phyloP scores from a whole-genome alignment of 2,113 vertebrate genomes.

The Ailuropoda melanoleuca region DNA sequence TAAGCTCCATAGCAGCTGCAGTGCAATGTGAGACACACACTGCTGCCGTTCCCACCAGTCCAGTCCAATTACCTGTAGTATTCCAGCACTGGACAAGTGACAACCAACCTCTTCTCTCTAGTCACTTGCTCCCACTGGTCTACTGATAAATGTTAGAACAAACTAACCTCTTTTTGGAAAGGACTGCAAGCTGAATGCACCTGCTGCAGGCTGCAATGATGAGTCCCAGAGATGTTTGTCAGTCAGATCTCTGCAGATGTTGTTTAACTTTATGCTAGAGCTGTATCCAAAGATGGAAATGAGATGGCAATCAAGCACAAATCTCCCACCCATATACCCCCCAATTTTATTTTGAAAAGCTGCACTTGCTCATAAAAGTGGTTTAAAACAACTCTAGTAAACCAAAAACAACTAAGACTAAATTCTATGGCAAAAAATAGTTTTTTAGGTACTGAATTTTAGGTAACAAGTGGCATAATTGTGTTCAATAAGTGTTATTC shows the following conservation, averaged over 20 bases:
- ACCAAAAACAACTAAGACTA: constrained; percentile 34
- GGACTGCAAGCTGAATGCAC: constrained; percentile 77
- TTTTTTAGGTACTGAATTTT: constrained; percentile 29
- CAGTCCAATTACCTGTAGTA: constrained; percentile 90
- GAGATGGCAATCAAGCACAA: constrained; percentile 71
- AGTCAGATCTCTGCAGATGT: constrained; percentile 83
- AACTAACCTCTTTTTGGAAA: constrained; percentile 78
- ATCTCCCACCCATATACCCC: constrained; percentile 48
- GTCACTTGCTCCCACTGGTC: constrained; percentile 78
- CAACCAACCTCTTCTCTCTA: constrained; percentile 76
- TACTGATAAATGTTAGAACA: constrained; percentile 75
- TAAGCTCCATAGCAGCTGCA: constrained; percentile 89
- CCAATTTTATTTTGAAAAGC: constrained; percentile 60
- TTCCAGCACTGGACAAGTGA: constrained; percentile 84
- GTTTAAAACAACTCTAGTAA: constrained; percentile 61
- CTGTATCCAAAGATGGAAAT: constrained; percentile 81
- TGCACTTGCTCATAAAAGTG: constrained; percentile 63
- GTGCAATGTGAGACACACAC: constrained; percentile 86
- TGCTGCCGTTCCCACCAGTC: constrained; percentile 81
- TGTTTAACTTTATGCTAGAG: constrained; percentile 80
- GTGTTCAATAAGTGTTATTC: neutral
- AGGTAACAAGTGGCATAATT: constrained; percentile 42
- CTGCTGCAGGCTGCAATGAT: constrained; percentile 78
- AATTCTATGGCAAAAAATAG: constrained; percentile 43
- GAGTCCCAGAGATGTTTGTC: constrained; percentile 80